phyloP scores from a whole-genome alignment of 2,797 vertebrate species.

The Gymnoscopelus microlampas region DNA sequence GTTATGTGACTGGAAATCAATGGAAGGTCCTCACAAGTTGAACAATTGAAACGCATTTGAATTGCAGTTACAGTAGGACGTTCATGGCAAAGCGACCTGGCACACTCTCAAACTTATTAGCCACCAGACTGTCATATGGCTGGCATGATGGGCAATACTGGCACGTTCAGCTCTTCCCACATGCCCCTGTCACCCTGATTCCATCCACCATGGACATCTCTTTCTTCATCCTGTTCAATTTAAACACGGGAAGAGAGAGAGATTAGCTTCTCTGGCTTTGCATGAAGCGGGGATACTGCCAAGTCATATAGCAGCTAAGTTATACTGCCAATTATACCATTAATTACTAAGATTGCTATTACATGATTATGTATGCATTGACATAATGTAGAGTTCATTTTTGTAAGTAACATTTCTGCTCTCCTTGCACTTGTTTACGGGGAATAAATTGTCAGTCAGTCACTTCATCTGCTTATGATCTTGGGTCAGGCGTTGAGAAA shows the following conservation, averaged over 20 bases:
- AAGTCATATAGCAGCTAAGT: too few species aligned
- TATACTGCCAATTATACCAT: too few species aligned
- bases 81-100: slow-evolving; percentile 56
- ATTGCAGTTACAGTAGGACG: too few species aligned
- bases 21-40: too few species aligned
- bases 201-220: not conserved
- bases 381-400: slow-evolving; percentile 38
- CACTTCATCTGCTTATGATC: slow-evolving; percentile 43
- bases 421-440: slow-evolving; percentile 26
- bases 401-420: slow-evolving; percentile 9
- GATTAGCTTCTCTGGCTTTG: slow-evolving; percentile 22
- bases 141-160: slow-evolving; percentile 29
- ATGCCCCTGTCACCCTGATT: slow-evolving; percentile 9
- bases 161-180: slow-evolving; percentile 15
- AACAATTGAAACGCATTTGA: too few species aligned
- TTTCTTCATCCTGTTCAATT: not conserved
- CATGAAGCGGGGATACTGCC: slow-evolving; percentile 1
- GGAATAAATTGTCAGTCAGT: slow-evolving; percentile 17
- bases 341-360: too few species aligned
- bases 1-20: too few species aligned
- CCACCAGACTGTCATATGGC: slow-evolving; percentile 30
- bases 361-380: slow-evolving; percentile 12
- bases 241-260: not conserved
- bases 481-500: slow-evolving; percentile 42
- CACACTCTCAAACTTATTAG: slow-evolving; percentile 34